These are phyloP conservation scores for Hiodon tergisus DNA, from an alignment of 2,113 vertebrate genomes.

Conservation along the genomic window DNA sequence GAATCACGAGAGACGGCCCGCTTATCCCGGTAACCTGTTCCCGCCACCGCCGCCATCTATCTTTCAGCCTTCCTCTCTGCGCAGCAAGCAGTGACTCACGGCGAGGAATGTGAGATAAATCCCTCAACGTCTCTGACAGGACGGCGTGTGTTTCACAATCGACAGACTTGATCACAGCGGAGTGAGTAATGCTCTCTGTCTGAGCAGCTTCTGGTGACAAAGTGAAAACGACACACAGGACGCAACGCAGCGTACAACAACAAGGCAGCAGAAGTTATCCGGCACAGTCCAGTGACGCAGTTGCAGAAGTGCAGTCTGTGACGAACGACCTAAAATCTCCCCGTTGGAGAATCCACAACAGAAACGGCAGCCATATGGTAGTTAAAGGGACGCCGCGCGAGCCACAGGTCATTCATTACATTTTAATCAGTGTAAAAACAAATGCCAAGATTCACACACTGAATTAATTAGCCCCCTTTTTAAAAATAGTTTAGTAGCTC, in stretches of 20 bases:
- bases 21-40: too few species aligned
- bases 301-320: not conserved
- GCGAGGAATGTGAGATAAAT: not conserved
- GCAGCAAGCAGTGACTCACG: not conserved
- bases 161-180: not conserved
- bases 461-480: slow-evolving; percentile 56
- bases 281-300: not conserved
- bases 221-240: not conserved
- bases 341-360: not conserved
- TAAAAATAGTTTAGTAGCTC: slow-evolving; percentile 41
- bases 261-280: not conserved
- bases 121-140: not conserved
- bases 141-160: not conserved
- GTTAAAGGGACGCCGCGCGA: not conserved
- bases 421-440: slow-evolving; percentile 46
- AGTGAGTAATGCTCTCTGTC: not conserved
- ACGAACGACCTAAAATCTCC: not conserved
- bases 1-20: too few species aligned
- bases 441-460: slow-evolving; percentile 53
- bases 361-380: not conserved
- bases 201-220: not conserved
- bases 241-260: not conserved
- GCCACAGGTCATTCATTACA: slow-evolving; percentile 33
- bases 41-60: not conserved
- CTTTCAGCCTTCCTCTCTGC: slow-evolving; percentile 6